A percentile compares a stretch with the other conserved stretches of the same genome.
Conservation (phyloP, 2,113 vertebrate species). For the Carassius auratus region DNA sequence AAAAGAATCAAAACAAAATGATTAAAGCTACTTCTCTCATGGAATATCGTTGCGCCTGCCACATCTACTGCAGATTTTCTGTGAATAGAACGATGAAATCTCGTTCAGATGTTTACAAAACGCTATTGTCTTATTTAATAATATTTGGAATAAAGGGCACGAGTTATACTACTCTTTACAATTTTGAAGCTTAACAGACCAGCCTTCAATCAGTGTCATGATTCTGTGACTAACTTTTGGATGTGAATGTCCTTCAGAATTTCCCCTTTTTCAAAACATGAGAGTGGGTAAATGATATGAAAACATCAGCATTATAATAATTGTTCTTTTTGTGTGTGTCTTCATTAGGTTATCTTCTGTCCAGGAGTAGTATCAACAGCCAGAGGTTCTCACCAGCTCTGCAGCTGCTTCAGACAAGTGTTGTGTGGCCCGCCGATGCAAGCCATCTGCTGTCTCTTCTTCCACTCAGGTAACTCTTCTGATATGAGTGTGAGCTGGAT, state of each 20-base stretch:
- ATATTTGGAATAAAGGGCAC: background rate
- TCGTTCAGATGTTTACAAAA: background rate
- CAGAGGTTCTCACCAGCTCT: conserved; percentile 80
- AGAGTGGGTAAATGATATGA: background rate
- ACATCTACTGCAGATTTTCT: background rate
- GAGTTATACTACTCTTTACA: background rate
- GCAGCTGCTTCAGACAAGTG: conserved; percentile 83
- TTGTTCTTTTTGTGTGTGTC: background rate
- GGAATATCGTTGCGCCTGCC: background rate
- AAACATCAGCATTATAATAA: background rate
- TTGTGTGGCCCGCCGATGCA: conserved; percentile 90
- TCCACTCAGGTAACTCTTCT: conserved; percentile 88
- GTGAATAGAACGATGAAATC: background rate
- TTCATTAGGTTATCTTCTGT: background rate
- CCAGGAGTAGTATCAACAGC: background rate
- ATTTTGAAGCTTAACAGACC: background rate
- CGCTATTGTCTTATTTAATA: too few species aligned
- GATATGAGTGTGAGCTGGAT: conserved; percentile 77
- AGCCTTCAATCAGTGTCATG: too few species aligned
- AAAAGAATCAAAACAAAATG: background rate
- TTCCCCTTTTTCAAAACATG: background rate
- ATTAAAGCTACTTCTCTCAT: background rate
- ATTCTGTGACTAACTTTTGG: too few species aligned
- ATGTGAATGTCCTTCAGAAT: background rate
- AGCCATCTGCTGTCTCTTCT: conserved; percentile 84